phyloP scores from a whole-genome alignment of 2,113 vertebrate genomes.

The Scomber japonicus region DNA sequence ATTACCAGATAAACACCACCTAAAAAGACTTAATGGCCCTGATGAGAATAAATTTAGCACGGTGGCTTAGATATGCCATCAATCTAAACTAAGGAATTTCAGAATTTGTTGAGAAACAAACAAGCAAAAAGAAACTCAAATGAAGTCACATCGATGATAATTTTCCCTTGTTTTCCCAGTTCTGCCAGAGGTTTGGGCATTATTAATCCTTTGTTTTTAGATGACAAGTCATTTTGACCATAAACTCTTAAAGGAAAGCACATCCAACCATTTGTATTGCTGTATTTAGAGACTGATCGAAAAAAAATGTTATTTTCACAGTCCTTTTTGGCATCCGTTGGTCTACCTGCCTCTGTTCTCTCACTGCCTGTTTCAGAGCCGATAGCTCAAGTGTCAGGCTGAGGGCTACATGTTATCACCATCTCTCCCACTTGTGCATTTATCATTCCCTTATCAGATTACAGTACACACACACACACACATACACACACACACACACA shows the following conservation, averaged over 20 bases:
- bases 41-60: slow-evolving; percentile 43
- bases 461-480: slow-evolving; percentile 32
- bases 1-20: slow-evolving; percentile 45
- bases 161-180: not conserved
- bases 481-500: slow-evolving; percentile 27
- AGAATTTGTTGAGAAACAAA: slow-evolving; percentile 15
- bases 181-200: not conserved
- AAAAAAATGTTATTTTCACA: slow-evolving; percentile 23
- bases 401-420: slow-evolving; percentile 55
- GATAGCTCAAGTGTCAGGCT: slow-evolving; percentile 51
- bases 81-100: slow-evolving; percentile 15
- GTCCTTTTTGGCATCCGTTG: slow-evolving; percentile 25
- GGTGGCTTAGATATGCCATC: slow-evolving; percentile 1
- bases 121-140: not conserved
- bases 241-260: slow-evolving; percentile 14
- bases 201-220: not conserved
- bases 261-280: not conserved
- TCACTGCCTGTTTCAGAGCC: slow-evolving; percentile 40
- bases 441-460: slow-evolving; percentile 68
- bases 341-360: slow-evolving; percentile 31
- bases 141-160: not conserved
- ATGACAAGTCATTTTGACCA: not conserved
- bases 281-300: not conserved
- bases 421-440: slow-evolving; percentile 42
- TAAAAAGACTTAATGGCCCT: slow-evolving; percentile 47